Base-by-base conservation (phyloP, 2,797 vertebrate genomes). In the Cyclura pinguis region DNA sequence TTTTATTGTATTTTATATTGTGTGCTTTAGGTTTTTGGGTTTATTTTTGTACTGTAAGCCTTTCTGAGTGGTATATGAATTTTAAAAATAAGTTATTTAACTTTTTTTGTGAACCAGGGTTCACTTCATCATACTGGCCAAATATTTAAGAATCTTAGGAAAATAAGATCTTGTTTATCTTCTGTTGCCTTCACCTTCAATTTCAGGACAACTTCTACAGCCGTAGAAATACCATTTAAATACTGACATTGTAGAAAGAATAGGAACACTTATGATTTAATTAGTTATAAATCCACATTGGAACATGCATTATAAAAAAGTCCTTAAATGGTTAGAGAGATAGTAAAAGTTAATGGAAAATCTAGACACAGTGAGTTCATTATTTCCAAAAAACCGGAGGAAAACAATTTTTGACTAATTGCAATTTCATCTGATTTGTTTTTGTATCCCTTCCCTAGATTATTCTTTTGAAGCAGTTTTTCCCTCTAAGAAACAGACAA, bases 261-360 rank as follows among this genome's bases (percentile, higher is more conserved):
- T 89, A 74, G 94, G 93, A 93, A 92, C n/a, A 0, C 89, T 94
- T 94, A 90, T 94, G 74, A 91, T 90, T 95, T 95, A 95, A 94
- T 94, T 96, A 94, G 86, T 47, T 0, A 86, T 93, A 93, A 94
- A 90, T 93, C 35, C 92, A 80, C 91, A 85, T 93, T 38, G 88
- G 84, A 94, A 88, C 87, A 95, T 90, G 76, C 93, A 84, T 93
- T 96, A 16, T 12, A 91, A 91, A 86, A 91, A 90, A 95, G 88
- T 93, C 85, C 92, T 64, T 94, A 92, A 94, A 96, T 93, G 91
- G 92, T 93, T 92, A 89, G 93, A 94, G 95, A 92, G 89, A 92
- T 95, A 93, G 95, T 96, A 95, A 90, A 89, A 94, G 93, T 95
- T 96, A 96, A 96, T 96, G 93, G 93, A 94, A 96, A 95, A 94